A percentile compares a stretch with the other conserved stretches of the same genome.
These are phyloP conservation scores for Natator depressus DNA, from an alignment of 2,113 vertebrate genomes.

Conservation along the genomic window DNA sequence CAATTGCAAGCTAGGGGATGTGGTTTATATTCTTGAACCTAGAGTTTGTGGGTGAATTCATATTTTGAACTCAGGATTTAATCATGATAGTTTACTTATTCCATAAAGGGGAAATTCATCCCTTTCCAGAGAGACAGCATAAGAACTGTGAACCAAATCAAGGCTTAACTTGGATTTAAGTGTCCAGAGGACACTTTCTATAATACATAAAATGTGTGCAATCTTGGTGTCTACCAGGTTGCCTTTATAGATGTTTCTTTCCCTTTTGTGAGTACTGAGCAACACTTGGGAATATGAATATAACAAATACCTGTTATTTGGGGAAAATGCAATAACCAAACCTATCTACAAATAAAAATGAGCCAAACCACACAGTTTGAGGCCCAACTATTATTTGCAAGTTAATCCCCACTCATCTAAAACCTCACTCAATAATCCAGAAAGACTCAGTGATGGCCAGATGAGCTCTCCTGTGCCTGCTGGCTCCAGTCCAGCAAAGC, in stretches of 20 bases:
- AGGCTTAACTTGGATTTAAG: background rate
- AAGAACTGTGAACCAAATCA: background rate
- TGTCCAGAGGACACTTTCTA: no score
- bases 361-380: background rate
- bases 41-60: background rate
- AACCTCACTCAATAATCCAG: background rate
- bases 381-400: background rate
- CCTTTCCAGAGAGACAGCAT: background rate
- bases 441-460: background rate
- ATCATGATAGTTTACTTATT: background rate
- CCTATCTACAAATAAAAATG: background rate
- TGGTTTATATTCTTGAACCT: background rate
- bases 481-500: no score
- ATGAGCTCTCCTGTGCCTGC: no score
- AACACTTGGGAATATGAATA: no score
- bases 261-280: no score
- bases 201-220: no score
- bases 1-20: background rate
- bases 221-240: no score
- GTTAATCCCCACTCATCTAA: background rate
- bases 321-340: background rate
- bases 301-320: background rate
- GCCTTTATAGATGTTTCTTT: no score
- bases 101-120: background rate
- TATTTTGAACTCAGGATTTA: background rate